These are phyloP conservation scores for Phengaris arion DNA, from an alignment of 2,888 invertebrate species.

Conservation along the genomic window DNA sequence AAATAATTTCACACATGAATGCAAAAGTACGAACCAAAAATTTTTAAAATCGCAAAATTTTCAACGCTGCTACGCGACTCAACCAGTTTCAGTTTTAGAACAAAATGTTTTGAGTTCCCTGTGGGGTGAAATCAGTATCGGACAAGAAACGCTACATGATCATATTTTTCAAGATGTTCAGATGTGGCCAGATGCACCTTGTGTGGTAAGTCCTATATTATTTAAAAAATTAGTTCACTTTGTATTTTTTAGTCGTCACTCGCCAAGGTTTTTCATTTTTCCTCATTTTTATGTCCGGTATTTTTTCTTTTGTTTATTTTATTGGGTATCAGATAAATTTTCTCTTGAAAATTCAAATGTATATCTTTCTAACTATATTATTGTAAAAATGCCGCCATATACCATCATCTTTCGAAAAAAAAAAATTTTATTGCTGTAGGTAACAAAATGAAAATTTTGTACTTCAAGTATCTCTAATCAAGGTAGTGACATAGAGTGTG, in stretches of 20 bases:
- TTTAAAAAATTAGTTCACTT: not conserved
- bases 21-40: conserved; percentile 40
- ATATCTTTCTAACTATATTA: too few relatives aligned
- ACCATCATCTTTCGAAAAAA: too few relatives aligned
- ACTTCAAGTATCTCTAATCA: too few relatives aligned
- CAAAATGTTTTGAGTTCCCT: conserved; percentile 59
- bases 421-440: too few relatives aligned
- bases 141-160: conserved; percentile 79
- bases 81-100: conserved; percentile 57
- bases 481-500: too few relatives aligned
- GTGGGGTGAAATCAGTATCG: conserved; percentile 76
- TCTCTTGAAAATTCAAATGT: not conserved
- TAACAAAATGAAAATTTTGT: too few relatives aligned
- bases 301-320: conserved; percentile 1
- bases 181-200: conserved; percentile 79
- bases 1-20: conserved; percentile 49
- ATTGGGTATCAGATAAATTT: not conserved
- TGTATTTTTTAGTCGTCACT: not conserved
- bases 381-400: too few relatives aligned
- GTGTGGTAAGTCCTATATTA: conserved; percentile 78
- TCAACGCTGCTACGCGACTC: conserved; percentile 57
- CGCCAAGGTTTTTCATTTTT: not conserved
- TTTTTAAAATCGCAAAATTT: conserved; percentile 33
- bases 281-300: not conserved
- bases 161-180: conserved; percentile 79